Conservation (phyloP, 2,113 vertebrate species). For the Channa maculata region DNA sequence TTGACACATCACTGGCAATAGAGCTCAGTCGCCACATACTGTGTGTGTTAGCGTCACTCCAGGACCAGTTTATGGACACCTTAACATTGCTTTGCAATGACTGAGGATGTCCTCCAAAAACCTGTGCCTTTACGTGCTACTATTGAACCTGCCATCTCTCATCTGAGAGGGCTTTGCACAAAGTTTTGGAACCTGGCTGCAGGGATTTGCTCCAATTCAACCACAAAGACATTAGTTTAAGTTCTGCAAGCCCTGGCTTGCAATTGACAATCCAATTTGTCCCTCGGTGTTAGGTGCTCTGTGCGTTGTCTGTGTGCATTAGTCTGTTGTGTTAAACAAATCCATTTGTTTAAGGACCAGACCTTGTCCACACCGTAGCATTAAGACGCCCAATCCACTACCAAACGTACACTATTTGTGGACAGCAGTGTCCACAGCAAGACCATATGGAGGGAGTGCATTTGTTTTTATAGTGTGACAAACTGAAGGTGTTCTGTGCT, state of each 20-base stretch:
- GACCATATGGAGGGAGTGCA: too few relatives aligned
- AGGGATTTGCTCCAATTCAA: slow-evolving; percentile 14
- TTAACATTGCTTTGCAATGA: neutral
- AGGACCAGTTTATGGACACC: neutral
- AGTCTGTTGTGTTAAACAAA: neutral
- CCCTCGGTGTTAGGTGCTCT: neutral
- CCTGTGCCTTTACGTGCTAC: neutral
- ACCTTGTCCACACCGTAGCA: neutral
- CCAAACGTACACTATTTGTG: too few relatives aligned
- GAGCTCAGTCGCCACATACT: neutral
- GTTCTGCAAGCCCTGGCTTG: neutral
- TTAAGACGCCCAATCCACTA: too few relatives aligned
- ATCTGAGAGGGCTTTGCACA: neutral
- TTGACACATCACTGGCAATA: too few relatives aligned
- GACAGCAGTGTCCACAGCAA: too few relatives aligned
- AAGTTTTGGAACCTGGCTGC: neutral
- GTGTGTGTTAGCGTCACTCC: neutral
- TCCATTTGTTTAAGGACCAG: neutral
- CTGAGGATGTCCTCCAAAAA: neutral
- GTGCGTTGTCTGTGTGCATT: too few relatives aligned
- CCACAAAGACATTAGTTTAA: neutral
- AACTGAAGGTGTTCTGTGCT: too few relatives aligned
- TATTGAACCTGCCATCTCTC: neutral
- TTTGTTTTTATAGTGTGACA: too few relatives aligned
- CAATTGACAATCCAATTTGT: neutral